These are phyloP conservation scores for Lamellibrachia luymesi DNA, from an alignment of 1,140 invertebrate genomes.

Conservation along the genomic window DNA sequence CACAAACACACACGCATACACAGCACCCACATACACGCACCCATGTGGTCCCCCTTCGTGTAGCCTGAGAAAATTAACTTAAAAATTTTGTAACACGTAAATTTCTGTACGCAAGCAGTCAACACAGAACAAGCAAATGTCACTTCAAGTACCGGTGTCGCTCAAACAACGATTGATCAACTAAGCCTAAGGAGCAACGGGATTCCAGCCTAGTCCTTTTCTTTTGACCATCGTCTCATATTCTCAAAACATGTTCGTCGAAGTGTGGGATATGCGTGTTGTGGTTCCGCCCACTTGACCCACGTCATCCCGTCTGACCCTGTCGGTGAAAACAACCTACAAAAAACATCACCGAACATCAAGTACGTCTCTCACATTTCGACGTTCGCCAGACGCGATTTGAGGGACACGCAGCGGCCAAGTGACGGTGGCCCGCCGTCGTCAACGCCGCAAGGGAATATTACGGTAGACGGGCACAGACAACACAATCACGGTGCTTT, in stretches of 20 bases:
- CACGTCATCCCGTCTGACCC: not conserved
- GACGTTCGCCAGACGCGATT: not conserved
- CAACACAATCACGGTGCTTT: not conserved
- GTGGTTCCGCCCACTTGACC: not conserved
- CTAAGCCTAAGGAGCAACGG: not conserved
- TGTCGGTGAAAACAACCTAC: not conserved
- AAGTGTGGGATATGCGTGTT: not conserved
- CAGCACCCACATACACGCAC: no score
- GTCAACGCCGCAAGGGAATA: not conserved
- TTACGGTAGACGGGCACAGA: not conserved
- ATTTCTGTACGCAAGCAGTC: not conserved
- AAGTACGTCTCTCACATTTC: not conserved
- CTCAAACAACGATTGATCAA: not conserved
- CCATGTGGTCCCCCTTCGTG: no score
- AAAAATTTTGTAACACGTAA: no score
- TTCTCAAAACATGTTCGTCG: not conserved
- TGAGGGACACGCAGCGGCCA: not conserved
- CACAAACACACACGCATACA: no score
- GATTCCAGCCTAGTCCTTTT: not conserved
- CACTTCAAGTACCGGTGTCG: not conserved
- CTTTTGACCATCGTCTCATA: not conserved
- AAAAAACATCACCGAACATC: not conserved
- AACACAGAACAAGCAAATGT: not conserved
- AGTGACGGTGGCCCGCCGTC: not conserved
- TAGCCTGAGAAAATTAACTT: no score